Evolutionary conservation across 2,797 vertebrate species (phyloP).

Genomic region (Enteromius thamalakanensis): DNA sequence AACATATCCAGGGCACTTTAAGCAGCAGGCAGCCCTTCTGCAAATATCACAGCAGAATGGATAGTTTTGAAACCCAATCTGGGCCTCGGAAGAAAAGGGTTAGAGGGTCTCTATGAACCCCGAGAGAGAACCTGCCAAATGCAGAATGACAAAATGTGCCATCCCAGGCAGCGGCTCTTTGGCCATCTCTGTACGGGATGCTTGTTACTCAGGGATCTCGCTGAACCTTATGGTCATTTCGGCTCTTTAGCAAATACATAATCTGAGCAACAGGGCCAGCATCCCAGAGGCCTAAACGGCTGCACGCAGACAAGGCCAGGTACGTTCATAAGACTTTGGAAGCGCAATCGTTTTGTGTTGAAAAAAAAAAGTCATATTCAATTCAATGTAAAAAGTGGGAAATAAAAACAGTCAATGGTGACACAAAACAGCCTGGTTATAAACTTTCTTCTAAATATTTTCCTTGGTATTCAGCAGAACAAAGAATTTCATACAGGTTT

Average conservation of each 20-base stretch:
- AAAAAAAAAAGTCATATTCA: too few species aligned
- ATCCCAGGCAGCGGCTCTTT: slow-evolving; percentile 13
- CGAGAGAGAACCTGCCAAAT: slow-evolving; percentile 22
- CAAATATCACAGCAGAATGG: slow-evolving; percentile 22
- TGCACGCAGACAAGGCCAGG: too few species aligned
- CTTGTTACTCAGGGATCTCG: slow-evolving; percentile 15
- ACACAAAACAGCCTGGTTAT: too few species aligned
- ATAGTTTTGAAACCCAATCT: slow-evolving; percentile 44
- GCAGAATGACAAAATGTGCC: slow-evolving; percentile 41
- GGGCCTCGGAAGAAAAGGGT: background rate
- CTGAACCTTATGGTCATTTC: slow-evolving; percentile 27
- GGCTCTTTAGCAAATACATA: slow-evolving; percentile 23
- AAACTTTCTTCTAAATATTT: too few species aligned
- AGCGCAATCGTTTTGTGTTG: too few species aligned
- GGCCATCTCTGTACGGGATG: background rate
- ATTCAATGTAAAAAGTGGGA: too few species aligned
- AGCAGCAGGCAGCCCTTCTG: slow-evolving; percentile 10
- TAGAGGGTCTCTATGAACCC: slow-evolving; percentile 34
- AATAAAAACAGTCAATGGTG: too few species aligned
- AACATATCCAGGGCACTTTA: slow-evolving; percentile 30
- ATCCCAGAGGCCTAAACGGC: slow-evolving; percentile 15
- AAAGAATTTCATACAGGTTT: too few species aligned
- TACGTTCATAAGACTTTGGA: too few species aligned
- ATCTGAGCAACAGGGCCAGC: slow-evolving; percentile 15
- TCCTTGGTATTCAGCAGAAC: too few species aligned